Conservation (phyloP, 2,797 vertebrate species). For the Eremophila alpestris region DNA sequence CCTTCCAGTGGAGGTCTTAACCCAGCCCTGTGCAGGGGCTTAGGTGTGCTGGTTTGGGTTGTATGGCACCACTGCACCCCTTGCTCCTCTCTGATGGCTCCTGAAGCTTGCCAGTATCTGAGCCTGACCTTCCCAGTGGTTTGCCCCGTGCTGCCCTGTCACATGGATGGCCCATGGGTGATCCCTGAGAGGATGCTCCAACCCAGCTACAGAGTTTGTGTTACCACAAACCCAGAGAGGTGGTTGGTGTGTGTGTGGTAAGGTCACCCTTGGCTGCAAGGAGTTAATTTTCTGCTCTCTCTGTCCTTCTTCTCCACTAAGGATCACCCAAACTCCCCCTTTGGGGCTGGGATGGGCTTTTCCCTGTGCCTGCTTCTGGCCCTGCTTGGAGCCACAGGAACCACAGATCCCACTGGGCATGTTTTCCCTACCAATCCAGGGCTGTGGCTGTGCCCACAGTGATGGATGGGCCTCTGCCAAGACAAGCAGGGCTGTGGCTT, state of each 20-base stretch:
- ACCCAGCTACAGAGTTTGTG: rapidly evolving
- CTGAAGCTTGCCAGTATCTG: not conserved
- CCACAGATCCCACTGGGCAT: not conserved
- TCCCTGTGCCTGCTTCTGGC: not conserved
- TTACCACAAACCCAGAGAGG: not conserved
- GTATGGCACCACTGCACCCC: not conserved
- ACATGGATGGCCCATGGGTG: rapidly evolving
- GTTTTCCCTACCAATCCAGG: not conserved
- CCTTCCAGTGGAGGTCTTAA: not conserved
- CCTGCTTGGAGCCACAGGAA: not conserved
- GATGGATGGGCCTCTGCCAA: not conserved
- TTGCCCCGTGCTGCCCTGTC: rapidly evolving
- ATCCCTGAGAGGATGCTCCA: not conserved
- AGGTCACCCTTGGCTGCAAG: not conserved
- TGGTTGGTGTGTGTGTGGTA: rapidly evolving
- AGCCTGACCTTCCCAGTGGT: not conserved
- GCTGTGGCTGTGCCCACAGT: not conserved
- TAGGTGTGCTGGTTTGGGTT: not conserved
- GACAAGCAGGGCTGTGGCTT: constrained; percentile 17
- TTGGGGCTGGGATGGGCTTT: not conserved
- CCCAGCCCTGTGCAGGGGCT: not conserved
- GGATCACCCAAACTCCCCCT: not conserved
- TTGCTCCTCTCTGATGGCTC: rapidly evolving
- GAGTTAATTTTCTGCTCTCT: not conserved
- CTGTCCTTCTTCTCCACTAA: not conserved